These are phyloP conservation scores for Oxycera nigricornis DNA, from an alignment of 2,888 invertebrate genomes.

Conservation along the genomic window DNA sequence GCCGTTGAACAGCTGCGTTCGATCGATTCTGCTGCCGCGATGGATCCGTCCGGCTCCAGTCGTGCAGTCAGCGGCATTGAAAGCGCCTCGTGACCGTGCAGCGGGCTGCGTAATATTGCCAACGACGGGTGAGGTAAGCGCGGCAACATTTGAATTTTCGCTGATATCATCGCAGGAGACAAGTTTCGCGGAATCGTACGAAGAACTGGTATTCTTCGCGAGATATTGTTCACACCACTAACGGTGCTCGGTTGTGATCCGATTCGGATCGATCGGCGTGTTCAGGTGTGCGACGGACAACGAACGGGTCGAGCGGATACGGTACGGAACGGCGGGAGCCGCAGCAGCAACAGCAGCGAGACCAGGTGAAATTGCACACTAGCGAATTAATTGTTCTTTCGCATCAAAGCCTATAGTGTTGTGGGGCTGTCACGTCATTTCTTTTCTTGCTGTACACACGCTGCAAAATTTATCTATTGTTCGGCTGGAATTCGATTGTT, in stretches of 20 bases:
- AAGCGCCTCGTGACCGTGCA: slow-evolving; percentile 5
- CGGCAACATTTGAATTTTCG: slow-evolving; percentile 21
- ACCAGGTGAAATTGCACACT: neutral
- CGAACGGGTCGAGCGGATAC: too few relatives aligned
- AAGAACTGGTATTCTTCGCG: slow-evolving; percentile 10
- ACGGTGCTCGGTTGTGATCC: neutral
- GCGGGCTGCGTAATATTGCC: neutral
- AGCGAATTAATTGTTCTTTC: neutral
- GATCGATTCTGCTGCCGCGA: neutral
- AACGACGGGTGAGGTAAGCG: neutral
- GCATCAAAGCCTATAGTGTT: too few relatives aligned
- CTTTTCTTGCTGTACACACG: slow-evolving; percentile 7
- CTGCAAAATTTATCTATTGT: slow-evolving; percentile 23
- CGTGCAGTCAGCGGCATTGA: slow-evolving; percentile 18
- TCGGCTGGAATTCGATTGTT: slow-evolving; percentile 14
- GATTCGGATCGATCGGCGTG: neutral
- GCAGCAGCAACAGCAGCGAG: neutral
- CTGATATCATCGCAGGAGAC: slow-evolving; percentile 16
- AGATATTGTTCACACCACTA: neutral
- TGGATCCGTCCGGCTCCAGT: neutral
- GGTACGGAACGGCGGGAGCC: neutral
- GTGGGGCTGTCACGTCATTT: neutral
- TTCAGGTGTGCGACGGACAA: neutral
- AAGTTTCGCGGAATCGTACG: neutral
- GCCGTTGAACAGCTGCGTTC: neutral